Conservation (phyloP, 2,797 vertebrate genomes). For the Cyprinella venusta region DNA sequence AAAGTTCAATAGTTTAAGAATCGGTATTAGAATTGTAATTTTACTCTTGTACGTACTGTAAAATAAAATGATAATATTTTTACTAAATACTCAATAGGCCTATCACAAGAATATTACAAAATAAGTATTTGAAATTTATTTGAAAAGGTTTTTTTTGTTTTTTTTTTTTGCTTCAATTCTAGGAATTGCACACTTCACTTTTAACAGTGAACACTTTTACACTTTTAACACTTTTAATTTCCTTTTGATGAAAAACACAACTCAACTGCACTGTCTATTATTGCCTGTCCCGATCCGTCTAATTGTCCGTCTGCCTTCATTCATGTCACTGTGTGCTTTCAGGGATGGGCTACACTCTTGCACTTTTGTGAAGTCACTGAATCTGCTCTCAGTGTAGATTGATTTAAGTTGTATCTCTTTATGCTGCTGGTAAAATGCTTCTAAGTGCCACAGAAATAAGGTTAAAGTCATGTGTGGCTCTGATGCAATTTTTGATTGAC, state of each 20-base stretch:
- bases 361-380: conserved; percentile 34
- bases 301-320: conserved; percentile 47
- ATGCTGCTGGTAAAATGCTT: conserved; percentile 7
- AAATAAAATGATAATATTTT: neutral
- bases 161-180: neutral
- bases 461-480: neutral
- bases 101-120: too few species aligned
- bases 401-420: conserved; percentile 15
- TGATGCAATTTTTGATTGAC: conserved; percentile 10
- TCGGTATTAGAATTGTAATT: neutral
- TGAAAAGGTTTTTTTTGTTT: neutral
- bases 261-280: conserved; percentile 53
- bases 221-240: too few species aligned
- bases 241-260: neutral
- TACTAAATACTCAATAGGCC: neutral
- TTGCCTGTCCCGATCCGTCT: conserved; percentile 21
- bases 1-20: neutral
- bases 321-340: conserved; percentile 66
- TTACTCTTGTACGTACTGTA: neutral
- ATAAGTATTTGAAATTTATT: neutral
- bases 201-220: neutral
- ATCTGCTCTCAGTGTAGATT: conserved; percentile 35
- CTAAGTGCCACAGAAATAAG: neutral
- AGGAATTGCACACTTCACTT: conserved; percentile 15
- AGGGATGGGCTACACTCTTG: conserved; percentile 64